These are phyloP conservation scores for Pentamera pediparva DNA, from an alignment of 53 echinoderm and acorn worm species.

Conservation along the genomic window DNA sequence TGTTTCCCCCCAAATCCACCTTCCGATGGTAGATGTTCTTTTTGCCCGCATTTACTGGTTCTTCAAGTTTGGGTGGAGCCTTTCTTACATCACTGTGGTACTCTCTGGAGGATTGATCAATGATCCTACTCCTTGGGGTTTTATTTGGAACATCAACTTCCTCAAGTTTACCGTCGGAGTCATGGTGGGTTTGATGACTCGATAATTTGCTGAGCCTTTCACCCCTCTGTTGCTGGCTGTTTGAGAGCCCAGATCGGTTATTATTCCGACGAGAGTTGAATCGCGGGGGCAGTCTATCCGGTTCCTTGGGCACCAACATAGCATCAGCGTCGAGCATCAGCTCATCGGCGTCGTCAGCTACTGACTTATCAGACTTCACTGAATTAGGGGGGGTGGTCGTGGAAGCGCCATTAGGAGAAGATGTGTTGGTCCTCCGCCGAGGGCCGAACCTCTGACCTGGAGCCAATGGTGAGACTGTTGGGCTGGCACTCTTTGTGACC, in stretches of 20 bases:
- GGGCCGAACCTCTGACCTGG: conserved; percentile 18
- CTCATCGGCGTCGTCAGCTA: conserved; percentile 1
- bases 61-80: too few species aligned
- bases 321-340: neutral
- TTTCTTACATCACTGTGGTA: too few species aligned
- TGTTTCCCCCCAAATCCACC: conserved; percentile 16
- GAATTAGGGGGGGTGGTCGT: neutral
- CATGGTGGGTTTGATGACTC: too few species aligned
- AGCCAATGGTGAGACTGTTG: neutral
- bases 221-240: too few species aligned
- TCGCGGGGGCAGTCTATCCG: neutral
- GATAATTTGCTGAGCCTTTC: too few species aligned
- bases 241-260: too few species aligned
- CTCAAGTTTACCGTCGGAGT: neutral
- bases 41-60: neutral
- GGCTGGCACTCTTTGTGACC: neutral
- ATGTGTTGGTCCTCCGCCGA: neutral
- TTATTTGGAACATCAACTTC: neutral
- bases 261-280: too few species aligned
- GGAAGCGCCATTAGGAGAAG: neutral
- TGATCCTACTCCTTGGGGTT: too few species aligned
- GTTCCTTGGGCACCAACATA: neutral
- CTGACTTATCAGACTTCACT: neutral
- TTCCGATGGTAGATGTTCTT: conserved; percentile 1
- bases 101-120: too few species aligned